phyloP scores from a whole-genome alignment of 2,888 invertebrate genomes.

The Argynnis bischoffii region DNA sequence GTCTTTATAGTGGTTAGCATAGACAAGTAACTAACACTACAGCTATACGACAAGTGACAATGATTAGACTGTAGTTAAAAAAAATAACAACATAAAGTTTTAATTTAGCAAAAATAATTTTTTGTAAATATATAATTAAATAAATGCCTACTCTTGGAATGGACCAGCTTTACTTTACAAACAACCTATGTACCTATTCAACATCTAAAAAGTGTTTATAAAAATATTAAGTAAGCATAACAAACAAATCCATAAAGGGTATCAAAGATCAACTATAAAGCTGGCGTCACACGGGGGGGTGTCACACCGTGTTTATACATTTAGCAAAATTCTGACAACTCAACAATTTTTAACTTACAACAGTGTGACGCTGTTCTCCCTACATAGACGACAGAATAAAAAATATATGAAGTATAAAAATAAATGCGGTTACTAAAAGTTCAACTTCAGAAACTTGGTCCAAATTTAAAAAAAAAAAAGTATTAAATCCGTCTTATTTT shows the following conservation, averaged over 20 bases:
- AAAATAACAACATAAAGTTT: neutral
- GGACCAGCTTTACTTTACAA: slow-evolving; percentile 37
- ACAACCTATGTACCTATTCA: slow-evolving; percentile 56
- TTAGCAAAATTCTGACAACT: slow-evolving; percentile 46
- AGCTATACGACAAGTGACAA: slow-evolving; percentile 3
- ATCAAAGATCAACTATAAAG: slow-evolving; percentile 59
- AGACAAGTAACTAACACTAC: slow-evolving; percentile 17
- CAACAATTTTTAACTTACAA: slow-evolving; percentile 28
- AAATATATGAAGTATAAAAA: slow-evolving; percentile 52
- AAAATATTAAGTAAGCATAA: slow-evolving; percentile 54
- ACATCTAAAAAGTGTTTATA: slow-evolving; percentile 58
- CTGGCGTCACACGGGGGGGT: slow-evolving; percentile 41
- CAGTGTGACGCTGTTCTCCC: slow-evolving; percentile 33
- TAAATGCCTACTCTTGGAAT: slow-evolving; percentile 24
- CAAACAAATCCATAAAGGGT: slow-evolving; percentile 52
- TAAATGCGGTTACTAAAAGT: slow-evolving; percentile 50
- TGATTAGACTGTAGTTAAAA: slow-evolving; percentile 15
- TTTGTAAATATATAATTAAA: slow-evolving; percentile 6
- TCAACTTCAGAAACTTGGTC: slow-evolving; percentile 61
- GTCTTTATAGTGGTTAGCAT: slow-evolving; percentile 13
- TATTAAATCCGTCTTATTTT: slow-evolving; percentile 39
- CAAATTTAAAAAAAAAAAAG: slow-evolving; percentile 51
- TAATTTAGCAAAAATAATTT: too few relatives aligned
- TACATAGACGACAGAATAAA: slow-evolving; percentile 43
- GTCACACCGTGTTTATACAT: slow-evolving; percentile 32